phyloP scores from a whole-genome alignment of 2,797 vertebrate genomes.

The Naso thynnoides region DNA sequence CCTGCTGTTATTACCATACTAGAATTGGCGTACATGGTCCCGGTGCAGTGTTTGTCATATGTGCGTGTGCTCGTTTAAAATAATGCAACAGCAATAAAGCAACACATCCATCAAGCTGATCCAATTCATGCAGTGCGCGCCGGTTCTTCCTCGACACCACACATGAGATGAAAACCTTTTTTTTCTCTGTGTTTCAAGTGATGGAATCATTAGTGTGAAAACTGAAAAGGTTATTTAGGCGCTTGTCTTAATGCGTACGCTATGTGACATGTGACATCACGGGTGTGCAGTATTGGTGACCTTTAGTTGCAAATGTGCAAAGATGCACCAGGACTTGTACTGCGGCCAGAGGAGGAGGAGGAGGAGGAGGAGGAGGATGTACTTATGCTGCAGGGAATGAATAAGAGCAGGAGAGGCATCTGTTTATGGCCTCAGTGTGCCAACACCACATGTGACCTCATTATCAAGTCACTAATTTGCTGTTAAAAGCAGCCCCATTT shows the following conservation, averaged over 20 bases:
- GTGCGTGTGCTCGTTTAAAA: neutral
- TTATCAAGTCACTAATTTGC: constrained; percentile 86
- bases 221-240: neutral
- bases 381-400: constrained; percentile 55
- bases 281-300: neutral
- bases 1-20: neutral
- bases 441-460: constrained; percentile 76
- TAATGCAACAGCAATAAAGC: constrained; percentile 2
- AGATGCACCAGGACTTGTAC: constrained; percentile 23
- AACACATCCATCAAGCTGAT: neutral
- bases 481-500: constrained; percentile 83
- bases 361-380: constrained; percentile 53
- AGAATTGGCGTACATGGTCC: constrained; percentile 3
- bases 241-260: neutral
- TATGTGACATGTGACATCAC: neutral
- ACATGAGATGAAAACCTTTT: neutral
- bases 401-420: constrained; percentile 65
- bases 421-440: constrained; percentile 76
- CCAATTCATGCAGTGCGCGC: neutral
- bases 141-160: neutral
- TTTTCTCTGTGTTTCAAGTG: neutral
- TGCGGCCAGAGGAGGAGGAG: constrained; percentile 50
- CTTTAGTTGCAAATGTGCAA: constrained; percentile 35
- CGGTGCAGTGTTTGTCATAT: neutral
- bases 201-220: neutral